These are phyloP conservation scores for Oncorhynchus nerka DNA, from an alignment of 2,113 vertebrate genomes.

Conservation along the genomic window DNA sequence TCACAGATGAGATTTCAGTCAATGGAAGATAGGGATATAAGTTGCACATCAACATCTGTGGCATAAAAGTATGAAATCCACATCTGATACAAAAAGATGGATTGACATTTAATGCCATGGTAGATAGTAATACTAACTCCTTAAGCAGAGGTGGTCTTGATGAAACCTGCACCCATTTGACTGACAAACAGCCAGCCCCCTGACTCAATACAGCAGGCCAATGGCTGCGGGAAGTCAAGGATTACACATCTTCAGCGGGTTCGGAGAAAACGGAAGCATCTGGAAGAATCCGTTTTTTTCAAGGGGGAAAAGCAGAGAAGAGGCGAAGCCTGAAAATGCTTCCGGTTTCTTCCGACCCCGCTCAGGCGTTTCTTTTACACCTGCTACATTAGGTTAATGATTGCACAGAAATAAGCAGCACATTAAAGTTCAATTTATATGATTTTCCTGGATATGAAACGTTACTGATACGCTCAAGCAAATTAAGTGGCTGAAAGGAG, in stretches of 20 bases:
- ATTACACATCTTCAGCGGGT: constrained; percentile 37
- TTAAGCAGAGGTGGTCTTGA: background rate
- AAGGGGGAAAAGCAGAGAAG: no score
- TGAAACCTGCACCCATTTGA: constrained; percentile 33
- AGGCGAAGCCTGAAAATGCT: no score
- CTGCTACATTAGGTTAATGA: constrained; percentile 44
- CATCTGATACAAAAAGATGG: background rate
- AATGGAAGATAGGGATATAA: background rate
- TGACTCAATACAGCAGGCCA: constrained; percentile 40
- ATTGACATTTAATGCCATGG: background rate
- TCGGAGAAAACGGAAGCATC: constrained; percentile 4
- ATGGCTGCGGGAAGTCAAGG: constrained; percentile 56
- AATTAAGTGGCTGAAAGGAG: constrained; percentile 74
- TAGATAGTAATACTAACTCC: no score
- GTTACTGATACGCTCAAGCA: constrained; percentile 73
- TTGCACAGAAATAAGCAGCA: constrained; percentile 62
- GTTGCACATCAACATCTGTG: background rate
- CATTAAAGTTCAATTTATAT: constrained; percentile 75
- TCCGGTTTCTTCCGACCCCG: no score
- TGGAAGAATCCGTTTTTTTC: no score
- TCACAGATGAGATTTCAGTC: no score
- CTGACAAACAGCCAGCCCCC: constrained; percentile 50
- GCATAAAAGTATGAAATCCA: background rate
- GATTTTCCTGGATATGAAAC: constrained; percentile 74
- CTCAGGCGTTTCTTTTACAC: no score